Evolutionary conservation across 2,113 vertebrate species (phyloP).

Genomic region (Raja brachyura): DNA sequence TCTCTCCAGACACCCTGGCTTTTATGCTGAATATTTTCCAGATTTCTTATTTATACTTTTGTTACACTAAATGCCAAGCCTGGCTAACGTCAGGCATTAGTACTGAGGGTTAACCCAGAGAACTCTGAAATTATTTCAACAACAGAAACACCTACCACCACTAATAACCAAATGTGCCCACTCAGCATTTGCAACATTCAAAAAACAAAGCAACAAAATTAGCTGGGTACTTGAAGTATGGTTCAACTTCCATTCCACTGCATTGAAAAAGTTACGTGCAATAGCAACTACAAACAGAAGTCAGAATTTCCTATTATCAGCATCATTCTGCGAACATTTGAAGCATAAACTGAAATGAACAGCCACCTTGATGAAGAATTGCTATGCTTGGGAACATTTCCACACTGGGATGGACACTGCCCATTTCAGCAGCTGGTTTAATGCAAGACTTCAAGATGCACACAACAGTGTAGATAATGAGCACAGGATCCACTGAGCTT

Average conservation of each 20-base stretch:
- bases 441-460: not conserved
- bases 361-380: not conserved
- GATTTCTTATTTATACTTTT: too few species aligned
- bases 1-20: too few species aligned
- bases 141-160: too few species aligned
- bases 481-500: not conserved
- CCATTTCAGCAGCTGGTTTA: not conserved
- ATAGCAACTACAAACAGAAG: too few species aligned
- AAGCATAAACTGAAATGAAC: not conserved
- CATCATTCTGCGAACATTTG: too few species aligned
- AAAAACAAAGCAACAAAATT: not conserved
- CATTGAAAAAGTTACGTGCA: not conserved
- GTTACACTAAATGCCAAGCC: too few species aligned
- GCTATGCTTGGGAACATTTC: not conserved
- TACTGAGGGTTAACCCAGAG: too few species aligned
- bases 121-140: too few species aligned
- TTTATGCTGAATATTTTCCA: too few species aligned
- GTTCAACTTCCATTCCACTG: not conserved
- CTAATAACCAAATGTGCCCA: not conserved
- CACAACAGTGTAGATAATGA: not conserved
- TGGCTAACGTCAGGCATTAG: too few species aligned
- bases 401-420: not conserved
- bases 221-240: not conserved
- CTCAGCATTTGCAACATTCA: not conserved
- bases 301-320: too few species aligned